Percentiles rank a stretch among this genome's conserved stretches.
Conservation (phyloP, 1,140 invertebrate genomes). For the Neotoxoptera formosana region DNA sequence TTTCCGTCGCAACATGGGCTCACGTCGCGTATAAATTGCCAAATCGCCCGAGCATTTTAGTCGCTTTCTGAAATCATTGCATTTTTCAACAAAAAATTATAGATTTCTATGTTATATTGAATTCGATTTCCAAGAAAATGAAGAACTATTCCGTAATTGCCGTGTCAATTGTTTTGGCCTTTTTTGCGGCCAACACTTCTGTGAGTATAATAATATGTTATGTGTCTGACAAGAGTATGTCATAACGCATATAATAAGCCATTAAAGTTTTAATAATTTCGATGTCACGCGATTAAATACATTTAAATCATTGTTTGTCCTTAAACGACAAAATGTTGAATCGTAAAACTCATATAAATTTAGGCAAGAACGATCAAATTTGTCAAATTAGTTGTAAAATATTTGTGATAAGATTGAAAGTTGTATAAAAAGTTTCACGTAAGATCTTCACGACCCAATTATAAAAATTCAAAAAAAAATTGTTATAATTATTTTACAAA, state of each 20-base stretch:
- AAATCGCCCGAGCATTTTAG: background rate
- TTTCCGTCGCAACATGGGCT: background rate
- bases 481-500: too few relatives aligned
- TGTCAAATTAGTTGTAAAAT: background rate
- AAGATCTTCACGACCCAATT: too few relatives aligned
- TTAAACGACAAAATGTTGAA: background rate
- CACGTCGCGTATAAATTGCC: background rate
- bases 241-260: background rate
- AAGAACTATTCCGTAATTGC: background rate
- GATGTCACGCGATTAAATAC: background rate
- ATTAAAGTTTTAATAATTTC: background rate
- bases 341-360: conserved; percentile 8
- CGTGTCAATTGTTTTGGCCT: background rate
- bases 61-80: background rate
- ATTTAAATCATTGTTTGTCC: conserved; percentile 6
- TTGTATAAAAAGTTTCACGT: too few relatives aligned
- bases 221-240: background rate
- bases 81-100: background rate
- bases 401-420: too few relatives aligned
- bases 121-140: background rate
- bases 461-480: too few relatives aligned
- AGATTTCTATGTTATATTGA: background rate
- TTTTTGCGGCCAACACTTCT: background rate
- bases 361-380: conserved; percentile 14
- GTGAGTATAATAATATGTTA: background rate